Evolutionary conservation across 53 echinoderm and acorn worm species (phyloP), one percentile per base, ranked within the genome.

Genomic region (Apostichopus leukothele): DNA sequence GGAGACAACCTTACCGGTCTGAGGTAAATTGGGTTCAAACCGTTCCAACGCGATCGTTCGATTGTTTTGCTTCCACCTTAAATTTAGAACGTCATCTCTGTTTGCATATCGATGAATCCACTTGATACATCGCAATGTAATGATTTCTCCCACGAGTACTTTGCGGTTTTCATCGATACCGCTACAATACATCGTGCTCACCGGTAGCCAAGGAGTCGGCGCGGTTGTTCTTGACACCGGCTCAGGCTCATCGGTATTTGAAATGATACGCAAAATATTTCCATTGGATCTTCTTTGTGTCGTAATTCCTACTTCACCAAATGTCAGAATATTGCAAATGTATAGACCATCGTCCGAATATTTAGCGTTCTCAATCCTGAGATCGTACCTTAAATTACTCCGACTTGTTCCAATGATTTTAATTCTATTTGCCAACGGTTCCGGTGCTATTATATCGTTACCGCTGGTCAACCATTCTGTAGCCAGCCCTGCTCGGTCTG

Each of bases 381-480:
- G 21, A 61, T 84, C 84, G 60, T 60, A 84, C 19, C 84, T 19
- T 11, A 84, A 61, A 9, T 84, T 84, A 63, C 84, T 84, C 67
- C 84, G 16, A 84, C 53, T 60, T 9, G 84, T 60, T 16, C 84
- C 84, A 19, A 84, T 61, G 84, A 84, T 63, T 63, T 84, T 84
- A 10, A 84, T 60, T 27, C 84, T 16, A 8, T 39, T 27, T 22
- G 84, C 84, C 61, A 63, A 25, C 26, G 84, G 84, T 60, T 63
- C 84, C 23, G 84, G 18, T 22, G 60, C 84, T 16, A 84, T 19
- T 19, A 84, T 12, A 22, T 84, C 84, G 23, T 53, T 66, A 26
- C 84, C 84, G 60, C 84, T 84, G 6, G 84, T 55, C 9, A 84
- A 22, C 84, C 84, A 84, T 19, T 84, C 84, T 22, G 59, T 84